These are phyloP conservation scores for Desmophyllum pertusum DNA, from an alignment of 92 coral and sea anemone genomes.

Conservation along the genomic window DNA sequence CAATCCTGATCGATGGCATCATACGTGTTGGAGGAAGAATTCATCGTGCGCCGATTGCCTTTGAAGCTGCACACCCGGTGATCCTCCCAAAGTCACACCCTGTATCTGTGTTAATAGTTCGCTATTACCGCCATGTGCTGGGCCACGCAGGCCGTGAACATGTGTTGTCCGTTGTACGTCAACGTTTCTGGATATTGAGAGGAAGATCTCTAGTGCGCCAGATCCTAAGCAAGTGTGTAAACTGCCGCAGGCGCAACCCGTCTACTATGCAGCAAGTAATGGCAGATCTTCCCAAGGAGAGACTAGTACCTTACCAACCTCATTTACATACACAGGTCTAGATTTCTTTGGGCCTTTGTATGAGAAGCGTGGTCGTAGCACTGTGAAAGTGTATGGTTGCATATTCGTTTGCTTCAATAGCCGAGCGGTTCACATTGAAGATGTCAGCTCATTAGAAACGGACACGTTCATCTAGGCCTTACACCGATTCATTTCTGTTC, in stretches of 20 bases:
- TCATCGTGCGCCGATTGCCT: too few species aligned
- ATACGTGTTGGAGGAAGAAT: too few species aligned
- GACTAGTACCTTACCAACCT: slow-evolving; percentile 10
- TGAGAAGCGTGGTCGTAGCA: slow-evolving; percentile 35
- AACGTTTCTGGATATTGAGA: slow-evolving; percentile 44
- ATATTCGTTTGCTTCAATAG: slow-evolving; percentile 60
- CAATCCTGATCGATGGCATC: too few species aligned
- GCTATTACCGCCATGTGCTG: too few species aligned
- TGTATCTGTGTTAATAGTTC: too few species aligned
- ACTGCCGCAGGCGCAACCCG: slow-evolving; percentile 33
- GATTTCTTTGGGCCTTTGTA: slow-evolving; percentile 44
- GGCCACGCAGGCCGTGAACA: too few species aligned
- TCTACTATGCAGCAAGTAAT: slow-evolving; percentile 52
- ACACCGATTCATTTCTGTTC: slow-evolving; percentile 31
- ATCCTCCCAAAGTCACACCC: too few species aligned
- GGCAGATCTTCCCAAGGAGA: slow-evolving; percentile 57
- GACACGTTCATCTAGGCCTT: slow-evolving; percentile 44
- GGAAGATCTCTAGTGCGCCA: slow-evolving; percentile 51
- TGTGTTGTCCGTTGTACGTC: slow-evolving; percentile 39
- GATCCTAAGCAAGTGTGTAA: slow-evolving; percentile 47
- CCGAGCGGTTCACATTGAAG: slow-evolving; percentile 65
- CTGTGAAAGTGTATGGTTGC: slow-evolving; percentile 40
- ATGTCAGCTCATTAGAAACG: slow-evolving; percentile 62
- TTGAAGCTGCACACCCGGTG: too few species aligned
- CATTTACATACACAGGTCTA: slow-evolving; percentile 38